Conservation (phyloP, 2,113 vertebrate species). For the Vireo altiloquus region DNA sequence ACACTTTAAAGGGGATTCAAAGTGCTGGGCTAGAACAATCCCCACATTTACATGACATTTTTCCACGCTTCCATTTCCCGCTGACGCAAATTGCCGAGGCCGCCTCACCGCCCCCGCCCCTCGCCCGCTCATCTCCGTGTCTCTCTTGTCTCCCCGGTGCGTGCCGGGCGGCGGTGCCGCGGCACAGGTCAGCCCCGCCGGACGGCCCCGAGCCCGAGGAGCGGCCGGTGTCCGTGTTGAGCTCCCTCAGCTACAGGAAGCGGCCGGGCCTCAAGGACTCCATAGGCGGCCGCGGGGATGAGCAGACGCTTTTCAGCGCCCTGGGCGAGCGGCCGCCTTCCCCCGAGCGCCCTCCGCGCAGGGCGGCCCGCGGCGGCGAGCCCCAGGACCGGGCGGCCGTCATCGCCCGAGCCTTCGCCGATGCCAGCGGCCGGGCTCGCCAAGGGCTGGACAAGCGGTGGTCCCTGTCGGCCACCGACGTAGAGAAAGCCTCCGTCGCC, state of each 20-base stretch:
- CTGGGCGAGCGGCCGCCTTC: constrained; percentile 79
- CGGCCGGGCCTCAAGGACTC: constrained; percentile 84
- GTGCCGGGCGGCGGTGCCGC: not conserved
- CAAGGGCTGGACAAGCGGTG: constrained; percentile 83
- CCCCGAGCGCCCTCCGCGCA: constrained; percentile 76
- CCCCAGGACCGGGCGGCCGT: constrained; percentile 69
- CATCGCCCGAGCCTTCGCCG: constrained; percentile 80
- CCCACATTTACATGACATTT: constrained; percentile 71
- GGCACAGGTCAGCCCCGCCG: constrained; percentile 69
- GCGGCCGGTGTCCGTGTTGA: constrained; percentile 82
- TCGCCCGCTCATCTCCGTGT: not conserved
- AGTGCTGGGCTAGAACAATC: constrained; percentile 71
- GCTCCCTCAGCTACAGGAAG: constrained; percentile 94
- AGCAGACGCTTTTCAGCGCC: constrained; percentile 82
- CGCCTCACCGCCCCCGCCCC: not conserved
- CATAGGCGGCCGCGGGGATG: constrained; percentile 80
- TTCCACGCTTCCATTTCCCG: constrained; percentile 59
- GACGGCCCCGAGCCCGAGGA: constrained; percentile 81
- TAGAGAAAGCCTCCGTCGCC: constrained; percentile 77
- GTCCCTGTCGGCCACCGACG: constrained; percentile 76
- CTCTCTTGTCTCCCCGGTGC: not conserved
- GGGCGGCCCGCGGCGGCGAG: constrained; percentile 64
- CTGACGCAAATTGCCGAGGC: constrained; percentile 65
- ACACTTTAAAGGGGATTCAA: constrained; percentile 67
- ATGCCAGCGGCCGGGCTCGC: constrained; percentile 71